Base-by-base conservation (phyloP, 2,797 vertebrate genomes). In the Cheirogaleus major region DNA sequence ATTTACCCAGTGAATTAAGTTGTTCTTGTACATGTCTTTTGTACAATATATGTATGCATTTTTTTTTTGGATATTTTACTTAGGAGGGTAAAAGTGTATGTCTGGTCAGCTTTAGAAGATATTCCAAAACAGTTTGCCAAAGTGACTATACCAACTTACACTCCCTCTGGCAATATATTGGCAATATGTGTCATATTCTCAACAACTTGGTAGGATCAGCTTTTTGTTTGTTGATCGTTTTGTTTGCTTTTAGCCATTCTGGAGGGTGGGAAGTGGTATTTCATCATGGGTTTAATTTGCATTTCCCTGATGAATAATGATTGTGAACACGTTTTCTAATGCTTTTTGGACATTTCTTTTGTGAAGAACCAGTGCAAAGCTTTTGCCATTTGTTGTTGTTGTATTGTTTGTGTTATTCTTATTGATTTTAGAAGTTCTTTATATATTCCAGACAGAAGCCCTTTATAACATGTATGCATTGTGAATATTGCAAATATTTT, bases 61-160 rank as follows among this genome's bases (percentile, higher is more conserved):
- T 93, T 20, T 93, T 20, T 89, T 93, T 96, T 38, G 25, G 6
- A 43, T 57, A 27, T 91, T 91, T 92, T 97, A 38, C 41, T 87
- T 52, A 73, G 17, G 5, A 80, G 20, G 32, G 3, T 45, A 30
- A 88, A 85, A 65, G 3, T 11, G 0, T 87, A 15, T 45, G 32
- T 63, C 18, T 59, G 14, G 43, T 80, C 20, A 88, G 18, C 35
- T 78, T 85, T 81, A 81, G 50, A 73, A 91, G 79, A 55, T 85
- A 85, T 22, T 55, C 61, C 38, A 78, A 32, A 87, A n/a, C 12
- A 48, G 23, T 82, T 81, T 91, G 23, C 17, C 57, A 70, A 75
- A 81, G 30, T n/a, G 1, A 20, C 18, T 27, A 0, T 61, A 67
- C 43, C 55, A 57, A 22, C 52, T 84, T 67, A 38, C 1, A 48